Conservation (phyloP, 1,140 invertebrate species). For the Aphelenchoides fujianensis region DNA sequence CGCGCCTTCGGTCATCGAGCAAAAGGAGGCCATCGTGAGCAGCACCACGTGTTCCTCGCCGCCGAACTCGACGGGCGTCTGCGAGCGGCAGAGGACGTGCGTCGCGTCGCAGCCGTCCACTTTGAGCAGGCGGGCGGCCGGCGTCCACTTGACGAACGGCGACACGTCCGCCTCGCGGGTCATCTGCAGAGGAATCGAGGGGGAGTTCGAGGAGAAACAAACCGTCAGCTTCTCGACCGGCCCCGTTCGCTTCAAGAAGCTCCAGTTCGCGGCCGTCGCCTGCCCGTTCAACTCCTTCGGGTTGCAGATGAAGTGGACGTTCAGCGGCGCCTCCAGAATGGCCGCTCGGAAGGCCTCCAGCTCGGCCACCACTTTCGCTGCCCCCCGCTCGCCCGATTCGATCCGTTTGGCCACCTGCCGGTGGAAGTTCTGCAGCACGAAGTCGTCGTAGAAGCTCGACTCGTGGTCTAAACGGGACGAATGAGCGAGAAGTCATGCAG, state of each 20-base stretch:
- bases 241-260: slow-evolving; percentile 10
- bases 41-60: slow-evolving; percentile 73
- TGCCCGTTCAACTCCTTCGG: slow-evolving; percentile 11
- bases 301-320: slow-evolving; percentile 35
- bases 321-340: slow-evolving; percentile 26
- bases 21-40: slow-evolving; percentile 77
- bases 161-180: neutral
- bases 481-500: neutral
- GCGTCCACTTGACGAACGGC: neutral
- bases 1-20: slow-evolving; percentile 81
- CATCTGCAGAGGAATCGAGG: neutral
- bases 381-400: slow-evolving; percentile 2
- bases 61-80: slow-evolving; percentile 65
- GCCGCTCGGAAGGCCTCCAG: slow-evolving; percentile 18
- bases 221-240: neutral
- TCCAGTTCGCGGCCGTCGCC: slow-evolving; percentile 2
- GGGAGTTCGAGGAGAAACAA: neutral
- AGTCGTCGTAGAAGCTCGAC: slow-evolving; percentile 24
- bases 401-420: slow-evolving; percentile 22
- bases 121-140: slow-evolving; percentile 69
- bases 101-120: slow-evolving; percentile 77
- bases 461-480: slow-evolving; percentile 33
- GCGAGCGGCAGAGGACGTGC: slow-evolving; percentile 70
- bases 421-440: slow-evolving; percentile 42
- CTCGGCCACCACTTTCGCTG: slow-evolving; percentile 4